phyloP scores from a whole-genome alignment of 2,113 vertebrate species.

The Mesoclemmys tuberculata region DNA sequence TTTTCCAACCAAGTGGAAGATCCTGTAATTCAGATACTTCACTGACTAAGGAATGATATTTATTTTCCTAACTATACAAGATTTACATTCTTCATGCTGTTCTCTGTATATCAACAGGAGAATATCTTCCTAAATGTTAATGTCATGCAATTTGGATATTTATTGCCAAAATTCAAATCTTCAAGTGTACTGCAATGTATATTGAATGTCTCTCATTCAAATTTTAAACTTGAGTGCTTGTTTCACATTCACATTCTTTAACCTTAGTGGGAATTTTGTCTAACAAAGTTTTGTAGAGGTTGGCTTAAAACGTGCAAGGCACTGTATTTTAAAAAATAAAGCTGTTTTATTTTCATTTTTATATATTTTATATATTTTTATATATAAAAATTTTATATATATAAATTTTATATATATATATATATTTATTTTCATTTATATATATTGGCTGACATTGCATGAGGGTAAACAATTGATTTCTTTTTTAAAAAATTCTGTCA shows the following conservation, averaged over 20 bases:
- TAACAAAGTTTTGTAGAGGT: not conserved
- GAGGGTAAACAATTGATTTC: constrained; percentile 29
- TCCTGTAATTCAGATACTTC: constrained; percentile 25
- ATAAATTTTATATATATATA: no score
- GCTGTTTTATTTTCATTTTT: not conserved
- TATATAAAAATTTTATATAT: no score
- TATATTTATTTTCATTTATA: no score
- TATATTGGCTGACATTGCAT: not conserved
- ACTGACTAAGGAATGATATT: constrained; percentile 11
- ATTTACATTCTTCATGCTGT: not conserved
- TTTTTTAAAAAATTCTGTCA: not conserved
- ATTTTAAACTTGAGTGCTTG: not conserved
- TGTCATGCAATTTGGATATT: not conserved
- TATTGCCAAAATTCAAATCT: constrained; percentile 15
- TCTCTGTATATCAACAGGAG: not conserved
- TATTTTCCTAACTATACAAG: constrained; percentile 41
- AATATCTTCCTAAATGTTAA: constrained; percentile 4
- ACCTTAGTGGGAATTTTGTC: not conserved
- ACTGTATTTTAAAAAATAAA: not conserved
- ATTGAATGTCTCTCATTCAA: not conserved
- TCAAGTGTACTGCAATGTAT: not conserved
- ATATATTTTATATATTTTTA: no score
- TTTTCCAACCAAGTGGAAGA: not conserved
- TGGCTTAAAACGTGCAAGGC: not conserved
- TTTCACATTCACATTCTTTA: not conserved